A percentile compares a stretch with the other conserved stretches of the same genome.
Conservation (phyloP, 2,888 invertebrate species). For the Ischnura elegans region DNA sequence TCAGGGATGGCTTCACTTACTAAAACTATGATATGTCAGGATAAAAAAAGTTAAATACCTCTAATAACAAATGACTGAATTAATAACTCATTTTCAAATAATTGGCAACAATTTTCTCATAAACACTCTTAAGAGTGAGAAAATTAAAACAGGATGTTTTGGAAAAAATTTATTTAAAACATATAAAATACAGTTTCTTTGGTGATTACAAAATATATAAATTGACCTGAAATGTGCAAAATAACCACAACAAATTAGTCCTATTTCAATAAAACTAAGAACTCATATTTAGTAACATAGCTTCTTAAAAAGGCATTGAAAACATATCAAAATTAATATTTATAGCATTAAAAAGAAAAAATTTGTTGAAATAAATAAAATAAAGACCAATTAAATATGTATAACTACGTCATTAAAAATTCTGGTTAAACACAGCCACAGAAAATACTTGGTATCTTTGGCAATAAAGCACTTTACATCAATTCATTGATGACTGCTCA, state of each 20-base stretch:
- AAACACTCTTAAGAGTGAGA: too few relatives aligned
- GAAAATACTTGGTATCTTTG: slow-evolving; percentile 59
- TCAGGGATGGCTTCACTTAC: too few relatives aligned
- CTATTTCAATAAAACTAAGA: slow-evolving; percentile 18
- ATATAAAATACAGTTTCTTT: slow-evolving; percentile 62
- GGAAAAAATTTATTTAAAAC: slow-evolving; percentile 64
- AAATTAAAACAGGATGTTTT: background rate
- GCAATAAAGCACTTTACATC: background rate
- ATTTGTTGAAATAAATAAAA: background rate
- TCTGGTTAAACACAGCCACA: slow-evolving; percentile 23
- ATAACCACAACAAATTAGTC: background rate
- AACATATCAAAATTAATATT: background rate
- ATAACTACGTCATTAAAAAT: background rate
- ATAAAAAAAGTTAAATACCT: too few relatives aligned
- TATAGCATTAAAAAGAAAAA: background rate
- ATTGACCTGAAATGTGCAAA: background rate
- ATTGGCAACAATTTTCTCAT: too few relatives aligned
- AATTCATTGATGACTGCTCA: background rate
- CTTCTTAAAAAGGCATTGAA: background rate
- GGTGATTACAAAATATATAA: slow-evolving; percentile 63
- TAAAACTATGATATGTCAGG: too few relatives aligned
- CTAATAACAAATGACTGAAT: too few relatives aligned
- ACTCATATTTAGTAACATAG: background rate
- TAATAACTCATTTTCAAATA: too few relatives aligned
- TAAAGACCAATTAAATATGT: background rate